phyloP scores from a whole-genome alignment of 2,113 vertebrate genomes.

The Hippocampus abdominalis region DNA sequence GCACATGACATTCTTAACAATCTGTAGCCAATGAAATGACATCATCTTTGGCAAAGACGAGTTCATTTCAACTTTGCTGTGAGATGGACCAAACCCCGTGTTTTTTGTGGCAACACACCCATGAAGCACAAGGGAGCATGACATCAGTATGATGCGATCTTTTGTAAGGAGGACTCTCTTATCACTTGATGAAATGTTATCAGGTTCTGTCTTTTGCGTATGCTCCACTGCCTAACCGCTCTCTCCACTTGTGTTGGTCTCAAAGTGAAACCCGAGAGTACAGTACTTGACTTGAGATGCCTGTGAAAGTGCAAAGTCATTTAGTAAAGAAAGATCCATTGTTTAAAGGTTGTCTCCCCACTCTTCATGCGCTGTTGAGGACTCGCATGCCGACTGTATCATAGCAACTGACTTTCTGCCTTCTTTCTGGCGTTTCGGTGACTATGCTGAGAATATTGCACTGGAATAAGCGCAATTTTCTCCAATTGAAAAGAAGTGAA shows the following conservation, averaged over 20 bases:
- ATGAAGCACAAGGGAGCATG: background rate
- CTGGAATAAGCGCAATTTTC: background rate
- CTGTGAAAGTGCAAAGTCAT: conserved; percentile 7
- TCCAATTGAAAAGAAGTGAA: background rate
- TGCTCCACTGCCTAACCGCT: background rate
- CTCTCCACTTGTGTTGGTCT: background rate
- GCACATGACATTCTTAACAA: background rate
- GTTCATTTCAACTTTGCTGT: background rate
- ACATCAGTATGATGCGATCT: too few relatives aligned
- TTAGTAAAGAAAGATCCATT: conserved; percentile 10
- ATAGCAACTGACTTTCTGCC: conserved; percentile 34
- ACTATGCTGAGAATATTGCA: background rate
- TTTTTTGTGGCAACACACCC: background rate
- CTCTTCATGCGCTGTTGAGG: conserved; percentile 11
- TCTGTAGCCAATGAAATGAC: background rate
- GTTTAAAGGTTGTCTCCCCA: conserved; percentile 21
- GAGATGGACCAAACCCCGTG: background rate
- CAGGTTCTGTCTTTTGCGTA: background rate
- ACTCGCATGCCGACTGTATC: conserved; percentile 24
- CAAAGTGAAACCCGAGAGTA: background rate
- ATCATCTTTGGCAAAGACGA: background rate
- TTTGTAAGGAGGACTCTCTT: background rate
- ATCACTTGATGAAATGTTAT: background rate
- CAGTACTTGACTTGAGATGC: conserved; percentile 5
- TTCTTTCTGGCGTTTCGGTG: background rate